Conservation (phyloP, 2,797 vertebrate species). For the Benthosema pterotum region DNA sequence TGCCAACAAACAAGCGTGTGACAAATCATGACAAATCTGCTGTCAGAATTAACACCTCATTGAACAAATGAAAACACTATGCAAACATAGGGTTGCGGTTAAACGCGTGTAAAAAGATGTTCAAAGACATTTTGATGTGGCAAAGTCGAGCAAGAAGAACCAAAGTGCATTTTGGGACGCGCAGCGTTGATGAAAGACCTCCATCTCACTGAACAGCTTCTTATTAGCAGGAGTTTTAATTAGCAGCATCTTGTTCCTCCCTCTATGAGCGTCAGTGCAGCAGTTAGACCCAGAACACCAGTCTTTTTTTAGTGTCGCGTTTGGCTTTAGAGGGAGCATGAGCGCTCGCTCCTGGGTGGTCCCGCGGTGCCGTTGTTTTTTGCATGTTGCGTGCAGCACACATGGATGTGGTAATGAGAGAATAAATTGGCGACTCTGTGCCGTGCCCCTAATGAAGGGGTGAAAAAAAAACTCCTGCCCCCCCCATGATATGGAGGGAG, state of each 20-base stretch:
- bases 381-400: constrained; percentile 47
- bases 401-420: constrained; percentile 62
- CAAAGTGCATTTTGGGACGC: too few relatives aligned
- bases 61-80: too few relatives aligned
- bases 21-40: too few relatives aligned
- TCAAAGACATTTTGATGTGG: too few relatives aligned
- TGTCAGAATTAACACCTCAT: too few relatives aligned
- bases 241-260: constrained; percentile 39
- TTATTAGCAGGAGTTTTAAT: constrained; percentile 59
- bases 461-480: constrained; percentile 46
- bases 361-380: constrained; percentile 21
- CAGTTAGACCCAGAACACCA: constrained; percentile 27
- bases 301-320: constrained; percentile 55
- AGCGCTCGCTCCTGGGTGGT: constrained; percentile 64
- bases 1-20: too few relatives aligned
- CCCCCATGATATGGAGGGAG: constrained; percentile 42
- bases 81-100: too few relatives aligned
- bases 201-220: constrained; percentile 47
- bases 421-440: constrained; percentile 61
- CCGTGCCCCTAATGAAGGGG: constrained; percentile 53
- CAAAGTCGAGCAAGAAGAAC: too few relatives aligned
- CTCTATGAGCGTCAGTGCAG: constrained; percentile 31
- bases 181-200: neutral
- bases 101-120: too few relatives aligned
- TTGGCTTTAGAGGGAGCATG: constrained; percentile 47